These are phyloP conservation scores for Lerema accius DNA, from an alignment of 1,140 invertebrate species.

Conservation along the genomic window DNA sequence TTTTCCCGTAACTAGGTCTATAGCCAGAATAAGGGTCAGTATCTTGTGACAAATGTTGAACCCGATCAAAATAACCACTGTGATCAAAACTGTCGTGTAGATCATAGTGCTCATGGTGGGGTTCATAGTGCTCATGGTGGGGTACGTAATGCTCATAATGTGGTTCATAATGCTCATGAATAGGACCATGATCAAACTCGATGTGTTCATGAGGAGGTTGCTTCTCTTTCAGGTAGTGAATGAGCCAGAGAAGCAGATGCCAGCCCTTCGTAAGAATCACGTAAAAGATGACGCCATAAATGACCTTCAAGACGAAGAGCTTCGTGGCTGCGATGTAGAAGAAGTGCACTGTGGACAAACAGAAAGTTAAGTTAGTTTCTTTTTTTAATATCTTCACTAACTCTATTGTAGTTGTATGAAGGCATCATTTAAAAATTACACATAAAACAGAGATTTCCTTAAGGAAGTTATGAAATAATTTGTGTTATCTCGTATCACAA, in stretches of 20 bases:
- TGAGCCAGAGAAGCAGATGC: conserved; percentile 64
- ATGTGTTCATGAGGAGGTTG: conserved; percentile 49
- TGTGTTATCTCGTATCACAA: too few relatives aligned
- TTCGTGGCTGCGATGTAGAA: conserved; percentile 72
- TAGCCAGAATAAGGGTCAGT: background rate
- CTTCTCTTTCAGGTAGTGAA: conserved; percentile 61
- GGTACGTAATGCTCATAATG: too few relatives aligned
- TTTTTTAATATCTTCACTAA: too few relatives aligned
- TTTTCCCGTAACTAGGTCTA: conserved; percentile 2
- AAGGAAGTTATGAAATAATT: too few relatives aligned
- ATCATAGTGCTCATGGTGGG: conserved; percentile 33
- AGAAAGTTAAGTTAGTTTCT: too few relatives aligned
- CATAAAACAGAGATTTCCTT: too few relatives aligned
- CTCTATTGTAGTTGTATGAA: too few relatives aligned
- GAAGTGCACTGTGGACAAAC: conserved; percentile 70
- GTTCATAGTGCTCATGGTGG: conserved; percentile 34
- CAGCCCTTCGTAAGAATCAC: conserved; percentile 59
- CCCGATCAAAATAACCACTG: conserved; percentile 24
- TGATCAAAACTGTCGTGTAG: conserved; percentile 27
- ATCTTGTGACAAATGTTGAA: background rate
- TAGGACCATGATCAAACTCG: conserved; percentile 57
- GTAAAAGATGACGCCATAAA: conserved; percentile 67
- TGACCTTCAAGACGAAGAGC: conserved; percentile 65
- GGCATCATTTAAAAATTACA: too few relatives aligned
- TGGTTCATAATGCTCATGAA: too few relatives aligned